Evolutionary conservation across 1,140 invertebrate genomes (phyloP).

Genomic region (Penaeus chinensis): DNA sequence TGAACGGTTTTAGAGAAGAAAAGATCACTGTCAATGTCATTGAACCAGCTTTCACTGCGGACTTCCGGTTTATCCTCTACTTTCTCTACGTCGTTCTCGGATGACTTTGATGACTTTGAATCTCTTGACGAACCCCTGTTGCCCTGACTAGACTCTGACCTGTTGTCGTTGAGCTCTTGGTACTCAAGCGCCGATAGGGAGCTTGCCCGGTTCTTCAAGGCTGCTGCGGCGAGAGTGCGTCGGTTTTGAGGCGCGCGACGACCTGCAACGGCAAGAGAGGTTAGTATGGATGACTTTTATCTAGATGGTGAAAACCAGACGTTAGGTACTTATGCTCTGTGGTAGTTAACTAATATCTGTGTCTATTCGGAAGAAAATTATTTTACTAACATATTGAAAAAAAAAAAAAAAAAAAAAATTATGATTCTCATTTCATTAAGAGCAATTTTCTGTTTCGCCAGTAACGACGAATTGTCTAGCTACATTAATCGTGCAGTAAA

Average conservation of each 20-base stretch:
- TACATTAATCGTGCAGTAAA: too few relatives aligned
- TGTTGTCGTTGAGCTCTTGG: constrained; percentile 52
- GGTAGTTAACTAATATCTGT: too few relatives aligned
- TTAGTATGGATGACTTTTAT: background rate
- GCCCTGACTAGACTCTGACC: constrained; percentile 58
- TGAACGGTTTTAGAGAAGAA: background rate
- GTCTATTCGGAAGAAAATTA: too few relatives aligned
- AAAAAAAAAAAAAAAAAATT: too few relatives aligned
- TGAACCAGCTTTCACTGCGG: too few relatives aligned
- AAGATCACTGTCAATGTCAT: constrained; percentile 6
- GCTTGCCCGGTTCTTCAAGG: constrained; percentile 53
- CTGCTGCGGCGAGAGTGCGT: background rate
- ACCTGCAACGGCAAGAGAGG: constrained; percentile 23
- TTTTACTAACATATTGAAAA: too few relatives aligned
- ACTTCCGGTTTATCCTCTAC: constrained; percentile 16
- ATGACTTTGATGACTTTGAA: constrained; percentile 38
- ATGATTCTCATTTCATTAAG: too few relatives aligned
- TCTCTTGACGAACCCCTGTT: constrained; percentile 26
- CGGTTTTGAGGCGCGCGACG: constrained; percentile 46
- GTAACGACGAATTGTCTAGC: too few relatives aligned
- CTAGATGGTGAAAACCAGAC: too few relatives aligned
- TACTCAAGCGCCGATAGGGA: constrained; percentile 49
- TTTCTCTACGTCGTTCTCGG: constrained; percentile 36
- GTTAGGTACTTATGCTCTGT: too few relatives aligned
- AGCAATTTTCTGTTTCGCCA: too few relatives aligned